A percentile compares a stretch with the other conserved stretches of the same genome.
These are phyloP conservation scores for Brachionus plicatilis DNA, from an alignment of 1,140 invertebrate genomes.

Conservation along the genomic window DNA sequence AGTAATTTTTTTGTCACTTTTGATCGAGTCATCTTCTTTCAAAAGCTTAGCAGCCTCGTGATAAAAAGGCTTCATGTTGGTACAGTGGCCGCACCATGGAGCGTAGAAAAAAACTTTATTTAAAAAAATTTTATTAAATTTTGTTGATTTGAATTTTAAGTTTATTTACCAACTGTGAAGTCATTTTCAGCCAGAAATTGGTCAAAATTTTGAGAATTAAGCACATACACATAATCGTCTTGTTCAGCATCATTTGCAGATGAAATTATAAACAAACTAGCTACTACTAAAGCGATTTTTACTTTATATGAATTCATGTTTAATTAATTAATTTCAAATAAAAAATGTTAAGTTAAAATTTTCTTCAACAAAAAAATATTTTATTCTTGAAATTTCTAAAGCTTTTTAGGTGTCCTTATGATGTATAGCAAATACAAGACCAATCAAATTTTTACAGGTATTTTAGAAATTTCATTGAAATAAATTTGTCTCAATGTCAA, in stretches of 20 bases:
- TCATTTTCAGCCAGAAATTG: constrained; percentile 11
- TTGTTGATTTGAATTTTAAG: too few species aligned
- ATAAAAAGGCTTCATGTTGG: constrained; percentile 89
- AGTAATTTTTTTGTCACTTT: constrained; percentile 63
- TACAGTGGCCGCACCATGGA: constrained; percentile 65
- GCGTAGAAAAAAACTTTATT: constrained; percentile 50
- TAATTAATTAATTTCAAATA: neutral
- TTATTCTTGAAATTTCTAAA: constrained; percentile 17
- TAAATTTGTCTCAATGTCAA: neutral
- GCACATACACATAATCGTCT: neutral
- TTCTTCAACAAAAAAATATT: neutral
- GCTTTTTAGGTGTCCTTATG: neutral
- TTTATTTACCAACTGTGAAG: neutral
- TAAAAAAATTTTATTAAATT: neutral
- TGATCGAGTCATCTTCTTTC: neutral
- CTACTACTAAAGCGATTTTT: neutral
- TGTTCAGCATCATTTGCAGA: neutral
- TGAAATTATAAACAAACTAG: neutral
- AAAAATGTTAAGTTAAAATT: neutral
- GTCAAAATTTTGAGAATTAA: constrained; percentile 23
- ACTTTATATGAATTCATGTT: neutral
- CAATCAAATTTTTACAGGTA: constrained; percentile 5
- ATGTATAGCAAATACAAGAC: neutral
- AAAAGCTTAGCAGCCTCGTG: constrained; percentile 69
- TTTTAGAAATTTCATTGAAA: neutral